Evolutionary conservation across 2,797 vertebrate species (phyloP).

Genomic region (Xenentodon cancila): DNA sequence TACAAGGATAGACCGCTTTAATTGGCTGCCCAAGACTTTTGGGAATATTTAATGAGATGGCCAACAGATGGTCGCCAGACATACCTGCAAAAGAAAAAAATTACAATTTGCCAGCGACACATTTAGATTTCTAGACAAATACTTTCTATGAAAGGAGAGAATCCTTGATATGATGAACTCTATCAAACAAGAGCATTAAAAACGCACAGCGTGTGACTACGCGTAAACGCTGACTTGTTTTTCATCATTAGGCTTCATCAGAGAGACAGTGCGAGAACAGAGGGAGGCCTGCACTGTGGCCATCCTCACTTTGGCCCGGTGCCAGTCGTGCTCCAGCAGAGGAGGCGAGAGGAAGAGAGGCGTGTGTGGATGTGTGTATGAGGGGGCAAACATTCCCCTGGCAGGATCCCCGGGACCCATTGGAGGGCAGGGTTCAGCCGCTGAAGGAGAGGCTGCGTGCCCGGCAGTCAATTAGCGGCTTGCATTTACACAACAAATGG

Average conservation of each 20-base stretch:
- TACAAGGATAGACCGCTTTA: too few relatives aligned
- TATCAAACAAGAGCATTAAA: slow-evolving; percentile 23
- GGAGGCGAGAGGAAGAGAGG: slow-evolving; percentile 41
- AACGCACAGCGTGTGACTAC: slow-evolving; percentile 19
- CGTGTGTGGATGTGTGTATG: slow-evolving; percentile 29
- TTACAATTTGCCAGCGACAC: too few relatives aligned
- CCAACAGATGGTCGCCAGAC: too few relatives aligned
- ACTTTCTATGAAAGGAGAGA: not conserved
- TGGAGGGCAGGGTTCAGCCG: slow-evolving; percentile 77
- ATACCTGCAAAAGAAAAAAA: too few relatives aligned
- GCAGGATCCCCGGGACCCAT: slow-evolving; percentile 72
- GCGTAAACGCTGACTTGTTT: slow-evolving; percentile 34
- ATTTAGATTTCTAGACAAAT: too few relatives aligned
- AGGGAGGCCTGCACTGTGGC: slow-evolving; percentile 48
- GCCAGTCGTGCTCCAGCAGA: slow-evolving; percentile 66
- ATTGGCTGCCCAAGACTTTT: too few relatives aligned
- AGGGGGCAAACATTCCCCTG: slow-evolving; percentile 66
- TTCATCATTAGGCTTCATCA: slow-evolving; percentile 47
- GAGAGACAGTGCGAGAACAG: slow-evolving; percentile 39
- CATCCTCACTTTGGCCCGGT: slow-evolving; percentile 59
- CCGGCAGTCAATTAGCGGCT: slow-evolving; percentile 79
- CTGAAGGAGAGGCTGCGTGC: slow-evolving; percentile 78
- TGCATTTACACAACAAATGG: slow-evolving; percentile 82
- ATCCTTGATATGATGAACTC: slow-evolving; percentile 10
- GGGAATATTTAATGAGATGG: too few relatives aligned